A percentile compares a stretch with the other conserved stretches of the same genome.
Evolutionary conservation across 2,888 invertebrate species (phyloP).

Genomic region (Crepidodera aurea): DNA sequence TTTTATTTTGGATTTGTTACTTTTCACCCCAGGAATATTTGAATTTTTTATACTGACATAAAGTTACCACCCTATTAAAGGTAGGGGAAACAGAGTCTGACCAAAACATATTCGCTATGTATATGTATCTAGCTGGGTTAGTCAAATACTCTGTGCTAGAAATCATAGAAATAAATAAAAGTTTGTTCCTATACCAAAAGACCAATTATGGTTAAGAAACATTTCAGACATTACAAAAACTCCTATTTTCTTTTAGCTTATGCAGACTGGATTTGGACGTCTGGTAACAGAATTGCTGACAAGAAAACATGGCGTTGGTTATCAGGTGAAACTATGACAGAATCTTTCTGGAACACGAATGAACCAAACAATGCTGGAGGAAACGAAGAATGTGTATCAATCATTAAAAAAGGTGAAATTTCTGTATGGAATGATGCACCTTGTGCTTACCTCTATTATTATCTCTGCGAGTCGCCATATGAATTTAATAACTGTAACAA

Average conservation of each 20-base stretch:
- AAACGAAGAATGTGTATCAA: slow-evolving; percentile 9
- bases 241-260: slow-evolving; percentile 1
- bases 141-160: too few relatives aligned
- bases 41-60: too few relatives aligned
- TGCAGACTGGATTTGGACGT: slow-evolving; percentile 15
- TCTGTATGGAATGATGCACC: slow-evolving; percentile 15
- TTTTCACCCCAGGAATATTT: too few relatives aligned
- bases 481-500: background rate
- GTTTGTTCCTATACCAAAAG: too few relatives aligned
- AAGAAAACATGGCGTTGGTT: slow-evolving; percentile 20
- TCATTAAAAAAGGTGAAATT: background rate
- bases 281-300: slow-evolving; percentile 15
- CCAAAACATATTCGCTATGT: too few relatives aligned
- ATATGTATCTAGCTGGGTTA: too few relatives aligned
- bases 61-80: too few relatives aligned
- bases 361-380: slow-evolving; percentile 8
- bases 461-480: slow-evolving; percentile 10
- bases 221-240: too few relatives aligned
- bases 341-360: slow-evolving; percentile 16
- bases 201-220: too few relatives aligned
- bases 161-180: too few relatives aligned
- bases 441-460: background rate
- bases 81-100: too few relatives aligned
- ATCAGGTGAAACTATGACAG: background rate
- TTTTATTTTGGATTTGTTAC: too few relatives aligned